These are phyloP conservation scores for Saimiri boliviensis DNA, from an alignment of 2,113 vertebrate genomes.

Conservation along the genomic window DNA sequence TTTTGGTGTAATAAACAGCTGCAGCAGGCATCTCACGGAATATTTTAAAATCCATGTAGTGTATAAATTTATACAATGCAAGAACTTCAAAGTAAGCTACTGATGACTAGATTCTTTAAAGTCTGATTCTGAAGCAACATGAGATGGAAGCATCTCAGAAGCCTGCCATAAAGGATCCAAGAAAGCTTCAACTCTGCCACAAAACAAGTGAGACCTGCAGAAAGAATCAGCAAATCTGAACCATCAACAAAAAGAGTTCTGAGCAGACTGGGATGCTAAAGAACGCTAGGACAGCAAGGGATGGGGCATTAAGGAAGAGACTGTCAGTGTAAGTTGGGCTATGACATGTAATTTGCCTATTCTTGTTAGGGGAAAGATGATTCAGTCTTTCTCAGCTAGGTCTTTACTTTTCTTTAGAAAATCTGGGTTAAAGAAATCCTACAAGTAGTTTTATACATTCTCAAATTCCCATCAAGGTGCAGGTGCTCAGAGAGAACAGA, in stretches of 20 bases:
- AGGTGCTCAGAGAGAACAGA: neutral
- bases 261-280: neutral
- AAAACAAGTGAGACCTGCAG: neutral
- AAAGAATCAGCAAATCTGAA: neutral
- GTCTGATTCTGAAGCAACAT: neutral
- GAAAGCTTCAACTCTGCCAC: neutral
- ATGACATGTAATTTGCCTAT: neutral
- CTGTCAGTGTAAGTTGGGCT: accelerated
- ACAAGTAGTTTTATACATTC: neutral
- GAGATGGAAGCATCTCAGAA: neutral
- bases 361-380: neutral
- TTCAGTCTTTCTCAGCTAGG: neutral
- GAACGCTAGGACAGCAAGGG: neutral
- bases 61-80: neutral
- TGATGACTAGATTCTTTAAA: neutral
- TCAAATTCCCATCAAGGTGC: neutral
- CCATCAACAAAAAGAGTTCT: neutral
- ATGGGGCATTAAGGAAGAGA: neutral
- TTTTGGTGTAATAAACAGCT: neutral
- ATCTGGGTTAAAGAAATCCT: neutral
- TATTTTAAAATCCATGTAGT: slow-evolving; percentile 2
- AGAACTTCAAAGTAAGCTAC: neutral
- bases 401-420: neutral
- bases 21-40: neutral
- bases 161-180: neutral